Evolutionary conservation across 2,797 vertebrate genomes (phyloP), one percentile per base, ranked within the genome.

Genomic region (Manis crassicaudata): DNA sequence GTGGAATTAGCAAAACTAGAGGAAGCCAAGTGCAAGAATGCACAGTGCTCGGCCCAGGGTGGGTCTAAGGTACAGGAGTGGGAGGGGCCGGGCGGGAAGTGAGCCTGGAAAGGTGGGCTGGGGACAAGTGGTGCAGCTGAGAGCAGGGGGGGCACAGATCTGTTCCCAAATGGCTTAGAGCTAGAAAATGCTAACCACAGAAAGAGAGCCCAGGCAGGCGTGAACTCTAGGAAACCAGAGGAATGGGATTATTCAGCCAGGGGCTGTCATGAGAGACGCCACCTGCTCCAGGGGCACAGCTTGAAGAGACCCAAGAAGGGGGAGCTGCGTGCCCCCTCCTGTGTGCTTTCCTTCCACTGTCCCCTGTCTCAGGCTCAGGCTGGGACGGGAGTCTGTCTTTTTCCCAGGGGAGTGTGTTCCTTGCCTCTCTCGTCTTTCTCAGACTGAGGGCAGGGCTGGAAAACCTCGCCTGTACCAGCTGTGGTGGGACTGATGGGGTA

Each of bases 281-380:
- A 5, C 25, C 65, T 75, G 29, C 35, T 90, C 35, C 52, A 37
- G 52, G 2, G 4, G 75, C 58, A 37, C 17, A 29, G 58, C 35
- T 23, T 27, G 9, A 35, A 21, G 23, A 35, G 52, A 11, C 9
- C 32, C 17, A 0, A 37, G 17, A 23, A 11, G 7, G 13, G 21
- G 63, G 16, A 25, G 27, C 40, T 6, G 5, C 8, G 13, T 50
- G 18, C 10, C 8, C 32, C 23, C 52, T 83, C n/a, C 3, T 29
- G 13, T 13, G 60, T 0, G 0, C 21, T 5, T 20, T 27, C 63
- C 11, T 1, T 2, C n/a, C 35, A 21, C 35, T 17, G 46, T 29
- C 32, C 12, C 54, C 37, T 32, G 13, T 70, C 88, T 46, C 13
- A 43, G 50, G 54, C 35, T 13, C 54, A 27, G 56, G 60, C 63